phyloP scores from a whole-genome alignment of 2,113 vertebrate species.

The Dicrurus megarhynchus region DNA sequence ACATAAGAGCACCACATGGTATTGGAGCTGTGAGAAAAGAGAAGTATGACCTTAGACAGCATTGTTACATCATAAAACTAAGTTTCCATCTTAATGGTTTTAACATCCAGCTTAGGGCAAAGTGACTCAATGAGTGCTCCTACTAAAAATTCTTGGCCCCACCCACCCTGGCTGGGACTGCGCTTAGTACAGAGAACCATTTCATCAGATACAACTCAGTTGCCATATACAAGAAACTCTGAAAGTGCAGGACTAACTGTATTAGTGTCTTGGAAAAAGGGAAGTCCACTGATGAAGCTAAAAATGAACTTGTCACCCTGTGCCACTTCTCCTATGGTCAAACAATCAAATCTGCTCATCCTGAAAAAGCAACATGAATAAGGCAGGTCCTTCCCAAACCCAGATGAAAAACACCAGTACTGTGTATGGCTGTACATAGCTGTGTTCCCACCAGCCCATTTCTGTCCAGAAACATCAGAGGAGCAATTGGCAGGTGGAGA shows the following conservation, averaged over 20 bases:
- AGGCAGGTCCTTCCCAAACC: neutral
- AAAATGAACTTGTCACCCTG: neutral
- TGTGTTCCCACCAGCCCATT: neutral
- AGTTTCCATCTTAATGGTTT: neutral
- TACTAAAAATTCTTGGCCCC: neutral
- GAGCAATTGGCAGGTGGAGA: neutral
- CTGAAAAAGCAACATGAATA: neutral
- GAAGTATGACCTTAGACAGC: neutral
- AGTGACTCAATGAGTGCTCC: neutral
- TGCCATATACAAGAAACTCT: neutral
- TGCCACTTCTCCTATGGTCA: neutral
- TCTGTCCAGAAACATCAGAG: neutral
- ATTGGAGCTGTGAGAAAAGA: neutral
- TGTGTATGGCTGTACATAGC: neutral
- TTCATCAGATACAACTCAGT: neutral
- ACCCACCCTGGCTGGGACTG: neutral
- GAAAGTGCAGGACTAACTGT: neutral
- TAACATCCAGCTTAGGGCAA: neutral
- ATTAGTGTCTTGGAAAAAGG: neutral
- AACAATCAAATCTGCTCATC: neutral
- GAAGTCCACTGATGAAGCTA: neutral
- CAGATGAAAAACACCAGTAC: neutral
- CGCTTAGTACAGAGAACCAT: neutral
- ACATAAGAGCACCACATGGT: neutral
- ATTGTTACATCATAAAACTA: neutral